Base-by-base conservation (phyloP, 2,888 invertebrate species). In the Choristoneura rosaceana region DNA sequence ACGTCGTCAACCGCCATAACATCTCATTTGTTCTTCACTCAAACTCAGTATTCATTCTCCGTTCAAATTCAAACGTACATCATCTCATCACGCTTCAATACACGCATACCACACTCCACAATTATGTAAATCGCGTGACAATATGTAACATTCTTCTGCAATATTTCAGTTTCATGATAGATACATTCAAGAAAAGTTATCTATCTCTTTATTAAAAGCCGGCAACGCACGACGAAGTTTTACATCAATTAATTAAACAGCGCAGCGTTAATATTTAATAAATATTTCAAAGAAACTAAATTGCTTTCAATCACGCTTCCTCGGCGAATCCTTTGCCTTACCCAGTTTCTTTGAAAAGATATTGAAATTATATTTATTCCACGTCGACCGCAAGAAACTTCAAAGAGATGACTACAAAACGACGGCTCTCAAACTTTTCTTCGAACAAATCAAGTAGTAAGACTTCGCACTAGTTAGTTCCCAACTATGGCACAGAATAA, bases 371-470 rank as follows among this genome's bases (percentile, higher is more conserved):
- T 64, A 64, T n/a, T 63, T 58, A 59, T 64, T 33, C 38, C 59
- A 52, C 64, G 50, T 50, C 64, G 38, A 47, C 58, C 25, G 41
- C 69, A 34, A 70, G 52, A 71, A 61, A 71, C 66, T 61, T 66
- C 45, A 65, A 47, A 60, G 17, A 43, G 45, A 66, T 66, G 71
- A 70, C 60, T 55, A 66, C 66, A 5, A 34, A 50, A 17, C 52
- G 64, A 45, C 58, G n/a, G 52, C 34, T 71, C 71, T 38, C 34
- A 15, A 66, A 71, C 71, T 71, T 71, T 25, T 14, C 14, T 3
- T n/a, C 43, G 55, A 61, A 34, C 43, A 71, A 66, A 71, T 67
- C 61, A 58, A 71, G 52, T 66, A 71, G 43, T 52, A 38, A 62
- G 61, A 58, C 61, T 71, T 52, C 14, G 59, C 60, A 43, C 65